Evolutionary conservation across 2,113 vertebrate species (phyloP).

Genomic region (Columba janthina): DNA sequence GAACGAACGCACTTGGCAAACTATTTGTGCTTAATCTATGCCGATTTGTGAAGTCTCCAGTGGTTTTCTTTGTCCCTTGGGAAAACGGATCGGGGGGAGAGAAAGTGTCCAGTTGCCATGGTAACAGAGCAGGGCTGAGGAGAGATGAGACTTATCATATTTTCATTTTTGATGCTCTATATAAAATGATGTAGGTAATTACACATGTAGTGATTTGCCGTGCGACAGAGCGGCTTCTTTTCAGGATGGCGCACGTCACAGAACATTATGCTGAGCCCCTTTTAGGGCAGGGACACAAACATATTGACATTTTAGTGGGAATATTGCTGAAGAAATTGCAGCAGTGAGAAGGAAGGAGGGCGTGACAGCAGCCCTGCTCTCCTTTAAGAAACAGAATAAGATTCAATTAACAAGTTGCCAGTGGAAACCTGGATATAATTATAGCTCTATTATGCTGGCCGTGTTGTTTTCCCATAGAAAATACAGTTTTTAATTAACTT

Average conservation of each 20-base stretch:
- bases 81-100: neutral
- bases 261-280: neutral
- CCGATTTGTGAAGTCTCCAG: slow-evolving; percentile 57
- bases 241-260: neutral
- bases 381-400: slow-evolving; percentile 32
- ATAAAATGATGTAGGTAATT: slow-evolving; percentile 60
- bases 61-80: slow-evolving; percentile 69
- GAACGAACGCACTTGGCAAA: slow-evolving; percentile 32
- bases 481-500: slow-evolving; percentile 62
- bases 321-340: slow-evolving; percentile 8
- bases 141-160: slow-evolving; percentile 31
- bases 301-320: neutral
- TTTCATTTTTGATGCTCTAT: slow-evolving; percentile 67
- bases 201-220: slow-evolving; percentile 18
- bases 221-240: neutral
- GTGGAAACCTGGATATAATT: slow-evolving; percentile 63
- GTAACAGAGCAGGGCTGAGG: slow-evolving; percentile 41
- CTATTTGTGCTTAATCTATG: slow-evolving; percentile 60
- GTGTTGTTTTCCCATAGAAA: slow-evolving; percentile 54
- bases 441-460: slow-evolving; percentile 55
- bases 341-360: neutral
- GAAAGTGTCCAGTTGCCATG: slow-evolving; percentile 65
- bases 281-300: neutral
- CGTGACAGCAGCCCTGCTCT: slow-evolving; percentile 31
- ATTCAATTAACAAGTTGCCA: slow-evolving; percentile 68